Percentiles rank a stretch among this genome's conserved stretches.
These are phyloP conservation scores for Holothuria glaberrima DNA, from an alignment of 35 echinoderm and acorn worm genomes.

Conservation along the genomic window DNA sequence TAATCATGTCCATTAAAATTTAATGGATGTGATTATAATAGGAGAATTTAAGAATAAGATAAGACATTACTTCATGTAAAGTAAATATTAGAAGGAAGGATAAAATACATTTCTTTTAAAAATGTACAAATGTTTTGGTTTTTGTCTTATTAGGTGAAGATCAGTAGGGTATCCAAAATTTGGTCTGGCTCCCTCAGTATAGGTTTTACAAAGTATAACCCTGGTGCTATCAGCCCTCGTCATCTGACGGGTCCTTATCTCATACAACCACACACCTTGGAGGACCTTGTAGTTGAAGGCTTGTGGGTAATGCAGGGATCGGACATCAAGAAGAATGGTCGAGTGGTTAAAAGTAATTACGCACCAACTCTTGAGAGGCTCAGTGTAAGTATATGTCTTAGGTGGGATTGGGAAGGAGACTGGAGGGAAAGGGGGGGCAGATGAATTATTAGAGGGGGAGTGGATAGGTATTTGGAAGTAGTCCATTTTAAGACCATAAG, in stretches of 20 bases:
- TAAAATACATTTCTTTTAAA: too few relatives aligned
- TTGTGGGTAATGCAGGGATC: constrained; percentile 91
- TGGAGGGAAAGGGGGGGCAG: too few relatives aligned
- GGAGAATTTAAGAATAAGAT: too few relatives aligned
- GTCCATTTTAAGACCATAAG: too few relatives aligned
- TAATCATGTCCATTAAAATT: too few relatives aligned
- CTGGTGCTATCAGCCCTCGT: constrained; percentile 57
- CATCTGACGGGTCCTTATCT: constrained; percentile 32
- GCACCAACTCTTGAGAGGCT: constrained; percentile 88
- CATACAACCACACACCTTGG: constrained; percentile 52
- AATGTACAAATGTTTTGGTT: background rate
- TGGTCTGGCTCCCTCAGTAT: constrained; percentile 96
- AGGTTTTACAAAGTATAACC: constrained; percentile 88
- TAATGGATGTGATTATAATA: too few relatives aligned
- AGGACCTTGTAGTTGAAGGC: constrained; percentile 60
- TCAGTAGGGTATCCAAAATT: constrained; percentile 71
- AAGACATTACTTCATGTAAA: too few relatives aligned
- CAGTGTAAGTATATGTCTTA: constrained; percentile 57
- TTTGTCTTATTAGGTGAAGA: constrained; percentile 61
- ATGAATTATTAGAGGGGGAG: too few relatives aligned
- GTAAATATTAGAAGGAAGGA: background rate
- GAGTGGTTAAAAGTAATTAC: constrained; percentile 80
- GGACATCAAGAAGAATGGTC: constrained; percentile 86
- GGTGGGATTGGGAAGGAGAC: too few relatives aligned
- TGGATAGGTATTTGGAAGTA: too few relatives aligned